Percentiles rank a stretch among this genome's conserved stretches.
Evolutionary conservation across 2,113 vertebrate genomes (phyloP).

Genomic region (Cyprinodon tularosa): DNA sequence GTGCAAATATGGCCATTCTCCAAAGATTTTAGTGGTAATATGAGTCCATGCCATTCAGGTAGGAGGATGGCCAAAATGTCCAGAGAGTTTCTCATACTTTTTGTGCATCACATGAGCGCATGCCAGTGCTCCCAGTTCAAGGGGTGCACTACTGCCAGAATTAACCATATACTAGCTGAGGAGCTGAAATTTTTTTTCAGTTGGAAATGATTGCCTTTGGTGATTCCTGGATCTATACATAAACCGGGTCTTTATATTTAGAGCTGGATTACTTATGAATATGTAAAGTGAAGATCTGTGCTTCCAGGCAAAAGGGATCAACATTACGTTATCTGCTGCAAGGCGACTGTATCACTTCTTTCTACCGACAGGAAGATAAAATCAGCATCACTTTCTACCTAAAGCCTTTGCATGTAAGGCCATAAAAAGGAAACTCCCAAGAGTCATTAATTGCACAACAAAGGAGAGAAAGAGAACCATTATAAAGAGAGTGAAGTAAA

Average conservation of each 20-base stretch:
- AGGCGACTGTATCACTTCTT: conserved; percentile 47
- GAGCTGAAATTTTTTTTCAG: conserved; percentile 81
- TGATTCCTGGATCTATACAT: conserved; percentile 86
- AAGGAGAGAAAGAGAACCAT: conserved; percentile 42
- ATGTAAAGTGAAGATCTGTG: conserved; percentile 87
- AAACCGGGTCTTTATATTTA: conserved; percentile 88
- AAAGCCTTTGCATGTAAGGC: conserved; percentile 55
- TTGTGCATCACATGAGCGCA: conserved; percentile 80
- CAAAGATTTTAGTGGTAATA: neutral
- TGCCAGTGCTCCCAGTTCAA: conserved; percentile 78
- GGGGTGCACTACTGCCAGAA: conserved; percentile 85
- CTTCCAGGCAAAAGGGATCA: conserved; percentile 67
- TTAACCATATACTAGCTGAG: conserved; percentile 88
- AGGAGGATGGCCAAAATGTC: no score
- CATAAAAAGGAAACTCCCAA: conserved; percentile 56
- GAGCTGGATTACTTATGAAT: conserved; percentile 89
- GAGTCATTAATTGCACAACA: conserved; percentile 48
- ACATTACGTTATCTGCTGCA: conserved; percentile 66
- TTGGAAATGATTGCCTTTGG: conserved; percentile 88
- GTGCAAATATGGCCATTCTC: neutral
- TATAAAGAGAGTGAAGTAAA: conserved; percentile 7
- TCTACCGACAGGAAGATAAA: conserved; percentile 64
- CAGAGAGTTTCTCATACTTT: neutral
- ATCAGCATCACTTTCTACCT: conserved; percentile 79
- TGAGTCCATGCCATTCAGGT: no score